Conservation (phyloP, 2,797 vertebrate species). For the Cirrhinus molitorella region DNA sequence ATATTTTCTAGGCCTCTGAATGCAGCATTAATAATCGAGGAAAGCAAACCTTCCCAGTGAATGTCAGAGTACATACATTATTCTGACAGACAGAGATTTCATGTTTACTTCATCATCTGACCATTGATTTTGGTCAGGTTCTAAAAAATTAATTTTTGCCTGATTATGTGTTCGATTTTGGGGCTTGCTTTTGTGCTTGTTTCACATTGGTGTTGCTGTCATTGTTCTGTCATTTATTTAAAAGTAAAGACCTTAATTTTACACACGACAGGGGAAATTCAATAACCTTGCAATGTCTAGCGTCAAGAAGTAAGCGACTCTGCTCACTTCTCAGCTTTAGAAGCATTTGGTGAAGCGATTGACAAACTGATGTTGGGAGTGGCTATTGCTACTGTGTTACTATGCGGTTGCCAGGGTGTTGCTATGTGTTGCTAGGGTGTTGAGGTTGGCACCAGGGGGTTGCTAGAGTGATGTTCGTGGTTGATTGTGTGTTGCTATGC, state of each 20-base stretch:
- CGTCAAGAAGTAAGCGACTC: background rate
- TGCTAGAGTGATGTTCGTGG: no score
- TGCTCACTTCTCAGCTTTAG: background rate
- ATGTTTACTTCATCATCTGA: slow-evolving; percentile 68
- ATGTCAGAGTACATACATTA: slow-evolving; percentile 24
- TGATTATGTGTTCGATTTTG: slow-evolving; percentile 31
- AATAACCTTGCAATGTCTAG: background rate
- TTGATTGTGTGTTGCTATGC: no score
- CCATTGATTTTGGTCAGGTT: slow-evolving; percentile 67
- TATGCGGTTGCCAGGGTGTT: background rate
- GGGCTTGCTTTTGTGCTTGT: background rate
- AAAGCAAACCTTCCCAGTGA: slow-evolving; percentile 34
- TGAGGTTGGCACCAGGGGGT: no score
- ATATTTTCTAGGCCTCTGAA: slow-evolving; percentile 36
- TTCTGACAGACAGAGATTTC: slow-evolving; percentile 37
- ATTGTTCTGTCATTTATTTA: slow-evolving; percentile 33
- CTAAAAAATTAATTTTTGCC: slow-evolving; percentile 63
- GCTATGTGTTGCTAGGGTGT: no score
- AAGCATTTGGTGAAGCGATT: background rate
- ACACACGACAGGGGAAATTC: background rate
- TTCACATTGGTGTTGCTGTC: background rate
- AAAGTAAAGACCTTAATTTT: background rate
- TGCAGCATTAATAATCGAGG: slow-evolving; percentile 38
- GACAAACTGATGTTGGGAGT: background rate
- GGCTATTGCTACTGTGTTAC: background rate